These are phyloP conservation scores for Thunnus thynnus DNA, from an alignment of 2,113 vertebrate species.

Conservation along the genomic window DNA sequence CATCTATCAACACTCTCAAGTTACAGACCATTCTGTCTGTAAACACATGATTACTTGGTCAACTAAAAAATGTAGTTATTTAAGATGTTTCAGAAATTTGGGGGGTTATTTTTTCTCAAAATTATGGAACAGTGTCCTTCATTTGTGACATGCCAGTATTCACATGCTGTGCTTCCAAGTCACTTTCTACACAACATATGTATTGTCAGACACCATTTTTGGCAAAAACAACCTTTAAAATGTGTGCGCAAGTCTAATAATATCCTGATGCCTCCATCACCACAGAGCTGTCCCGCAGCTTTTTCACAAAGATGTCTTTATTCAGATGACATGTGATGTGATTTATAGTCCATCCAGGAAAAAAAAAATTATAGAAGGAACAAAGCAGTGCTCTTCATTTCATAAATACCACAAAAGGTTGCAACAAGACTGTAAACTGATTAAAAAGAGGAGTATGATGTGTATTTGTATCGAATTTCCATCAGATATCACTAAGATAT, in stretches of 20 bases:
- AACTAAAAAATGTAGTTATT: not conserved
- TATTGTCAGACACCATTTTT: not conserved
- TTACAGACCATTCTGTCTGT: not conserved
- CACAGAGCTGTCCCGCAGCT: not conserved
- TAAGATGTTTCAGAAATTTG: not conserved
- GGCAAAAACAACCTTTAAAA: slow-evolving; percentile 62
- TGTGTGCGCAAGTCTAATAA: slow-evolving; percentile 34
- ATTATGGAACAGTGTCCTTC: too few species aligned
- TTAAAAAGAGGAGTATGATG: not conserved
- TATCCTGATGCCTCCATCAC: slow-evolving; percentile 45
- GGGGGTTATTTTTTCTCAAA: not conserved
- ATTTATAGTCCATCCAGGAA: slow-evolving; percentile 38
- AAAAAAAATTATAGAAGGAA: not conserved
- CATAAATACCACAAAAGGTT: slow-evolving; percentile 22
- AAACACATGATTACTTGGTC: not conserved
- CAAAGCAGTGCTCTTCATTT: slow-evolving; percentile 29
- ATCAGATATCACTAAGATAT: slow-evolving; percentile 1
- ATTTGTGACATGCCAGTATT: not conserved
- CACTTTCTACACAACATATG: slow-evolving; percentile 7
- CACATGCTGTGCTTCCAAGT: not conserved
- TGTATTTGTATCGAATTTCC: not conserved
- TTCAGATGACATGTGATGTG: slow-evolving; percentile 31
- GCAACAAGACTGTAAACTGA: not conserved
- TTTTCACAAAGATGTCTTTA: slow-evolving; percentile 74
- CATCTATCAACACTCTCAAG: not conserved